These are phyloP conservation scores for Trichogramma pretiosum DNA, from an alignment of 1,140 invertebrate genomes.

Conservation along the genomic window DNA sequence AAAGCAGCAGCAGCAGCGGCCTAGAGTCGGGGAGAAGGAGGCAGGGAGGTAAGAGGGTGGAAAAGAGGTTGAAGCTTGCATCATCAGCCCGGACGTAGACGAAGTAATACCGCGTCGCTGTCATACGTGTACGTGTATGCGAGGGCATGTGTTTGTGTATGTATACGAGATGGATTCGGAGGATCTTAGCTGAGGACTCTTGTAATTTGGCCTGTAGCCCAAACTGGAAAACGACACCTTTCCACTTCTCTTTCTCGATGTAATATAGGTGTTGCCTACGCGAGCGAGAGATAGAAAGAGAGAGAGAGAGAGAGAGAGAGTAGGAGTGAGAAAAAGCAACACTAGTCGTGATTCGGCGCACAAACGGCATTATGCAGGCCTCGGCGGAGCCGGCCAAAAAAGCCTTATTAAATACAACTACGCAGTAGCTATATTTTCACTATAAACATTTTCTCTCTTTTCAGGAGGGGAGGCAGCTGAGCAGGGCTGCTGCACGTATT, in stretches of 20 bases:
- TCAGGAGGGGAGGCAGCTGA: no score
- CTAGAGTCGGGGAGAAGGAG: neutral
- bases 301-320: neutral
- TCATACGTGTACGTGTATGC: neutral
- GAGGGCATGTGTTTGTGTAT: neutral
- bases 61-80: neutral
- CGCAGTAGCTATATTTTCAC: no score
- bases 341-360: no score
- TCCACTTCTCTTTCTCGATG: no score
- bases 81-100: neutral
- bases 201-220: constrained; percentile 26
- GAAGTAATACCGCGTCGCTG: neutral
- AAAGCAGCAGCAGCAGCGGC: no score
- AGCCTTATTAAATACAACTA: no score
- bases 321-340: neutral
- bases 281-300: no score
- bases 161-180: constrained; percentile 4
- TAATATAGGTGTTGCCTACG: no score
- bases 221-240: neutral
- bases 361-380: no score
- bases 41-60: neutral
- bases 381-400: no score
- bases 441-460: no score
- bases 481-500: no score
- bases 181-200: constrained; percentile 23